Conservation (phyloP, 2,888 invertebrate genomes). For the Atrina japonica region DNA sequence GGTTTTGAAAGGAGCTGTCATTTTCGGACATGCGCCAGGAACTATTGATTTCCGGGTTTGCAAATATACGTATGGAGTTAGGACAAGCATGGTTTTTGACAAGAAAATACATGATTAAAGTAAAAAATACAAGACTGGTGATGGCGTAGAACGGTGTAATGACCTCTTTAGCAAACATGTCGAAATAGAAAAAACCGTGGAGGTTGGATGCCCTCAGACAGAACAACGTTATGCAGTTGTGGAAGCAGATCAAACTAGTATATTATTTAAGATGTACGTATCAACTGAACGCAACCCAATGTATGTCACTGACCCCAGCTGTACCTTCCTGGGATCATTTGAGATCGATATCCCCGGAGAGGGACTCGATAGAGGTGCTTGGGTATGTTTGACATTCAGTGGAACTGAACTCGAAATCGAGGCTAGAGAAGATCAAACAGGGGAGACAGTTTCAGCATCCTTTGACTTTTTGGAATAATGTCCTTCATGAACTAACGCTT, state of each 20-base stretch:
- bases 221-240: background rate
- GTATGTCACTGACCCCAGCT: conserved; percentile 19
- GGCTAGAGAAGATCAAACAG: conserved; percentile 2
- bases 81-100: conserved; percentile 45
- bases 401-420: conserved; percentile 19
- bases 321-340: conserved; percentile 13
- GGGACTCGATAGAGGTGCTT: background rate
- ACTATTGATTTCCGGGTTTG: conserved; percentile 45
- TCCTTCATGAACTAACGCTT: no score
- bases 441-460: background rate
- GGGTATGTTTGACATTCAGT: conserved; percentile 19
- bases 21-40: conserved; percentile 48
- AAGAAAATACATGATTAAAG: conserved; percentile 33
- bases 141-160: background rate
- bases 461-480: conserved; percentile 21
- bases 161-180: conserved; percentile 33
- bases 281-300: conserved; percentile 10
- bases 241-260: background rate
- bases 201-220: conserved; percentile 11
- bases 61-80: conserved; percentile 56
- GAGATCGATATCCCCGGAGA: conserved; percentile 18
- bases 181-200: conserved; percentile 15
- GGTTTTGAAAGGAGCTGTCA: conserved; percentile 54
- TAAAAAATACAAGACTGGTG: conserved; percentile 2
- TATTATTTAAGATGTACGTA: background rate